Conservation (phyloP, 2,113 vertebrate genomes). For the Excalfactoria chinensis region DNA sequence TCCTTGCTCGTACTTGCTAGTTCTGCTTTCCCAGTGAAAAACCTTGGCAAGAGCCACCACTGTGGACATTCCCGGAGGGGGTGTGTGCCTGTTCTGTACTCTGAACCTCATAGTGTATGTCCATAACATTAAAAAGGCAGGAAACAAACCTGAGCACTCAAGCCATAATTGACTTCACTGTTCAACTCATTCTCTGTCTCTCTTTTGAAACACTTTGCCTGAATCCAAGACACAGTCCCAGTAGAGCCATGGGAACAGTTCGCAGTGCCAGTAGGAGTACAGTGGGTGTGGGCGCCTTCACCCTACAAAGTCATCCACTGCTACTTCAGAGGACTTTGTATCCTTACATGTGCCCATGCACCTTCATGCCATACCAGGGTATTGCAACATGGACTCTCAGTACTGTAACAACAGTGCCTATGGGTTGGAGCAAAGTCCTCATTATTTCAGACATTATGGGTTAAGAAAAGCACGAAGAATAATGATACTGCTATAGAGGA, state of each 20-base stretch:
- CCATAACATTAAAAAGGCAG: neutral
- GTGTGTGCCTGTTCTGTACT: rapidly evolving
- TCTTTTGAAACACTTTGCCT: neutral
- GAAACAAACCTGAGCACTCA: neutral
- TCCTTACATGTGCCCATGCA: neutral
- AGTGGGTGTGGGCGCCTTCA: neutral
- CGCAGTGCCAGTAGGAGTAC: neutral
- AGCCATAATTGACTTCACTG: neutral
- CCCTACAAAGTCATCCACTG: neutral
- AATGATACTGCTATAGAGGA: rapidly evolving
- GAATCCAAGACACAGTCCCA: neutral
- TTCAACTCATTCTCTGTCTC: neutral
- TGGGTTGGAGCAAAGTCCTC: neutral
- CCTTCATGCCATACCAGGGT: neutral
- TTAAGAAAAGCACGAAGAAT: neutral
- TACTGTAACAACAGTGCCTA: neutral
- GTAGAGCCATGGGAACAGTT: neutral
- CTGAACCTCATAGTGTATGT: neutral
- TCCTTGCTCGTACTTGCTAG: neutral
- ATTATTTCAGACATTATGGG: neutral
- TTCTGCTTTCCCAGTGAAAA: neutral
- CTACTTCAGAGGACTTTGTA: neutral
- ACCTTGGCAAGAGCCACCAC: neutral
- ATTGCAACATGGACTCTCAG: rapidly evolving
- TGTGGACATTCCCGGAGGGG: neutral